Conservation (phyloP, 2,888 invertebrate species). For the Elysia crispata region DNA sequence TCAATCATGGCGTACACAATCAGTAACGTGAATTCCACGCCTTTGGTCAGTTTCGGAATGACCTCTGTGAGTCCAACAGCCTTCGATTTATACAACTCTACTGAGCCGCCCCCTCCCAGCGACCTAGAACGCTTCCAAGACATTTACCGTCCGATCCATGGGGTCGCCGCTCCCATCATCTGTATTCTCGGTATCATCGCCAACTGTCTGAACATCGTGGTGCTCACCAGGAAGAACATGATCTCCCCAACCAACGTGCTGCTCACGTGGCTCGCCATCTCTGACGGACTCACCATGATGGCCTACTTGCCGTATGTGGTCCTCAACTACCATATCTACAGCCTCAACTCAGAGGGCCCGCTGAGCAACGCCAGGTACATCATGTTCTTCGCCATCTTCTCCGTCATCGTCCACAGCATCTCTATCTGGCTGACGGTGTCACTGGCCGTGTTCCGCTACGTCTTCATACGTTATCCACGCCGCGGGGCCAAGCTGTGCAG, state of each 20-base stretch:
- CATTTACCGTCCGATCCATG: constrained; percentile 82
- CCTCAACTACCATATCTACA: constrained; percentile 79
- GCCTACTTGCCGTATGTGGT: constrained; percentile 94
- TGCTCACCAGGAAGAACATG: constrained; percentile 94
- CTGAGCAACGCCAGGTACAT: constrained; percentile 76
- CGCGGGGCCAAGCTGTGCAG: constrained; percentile 90
- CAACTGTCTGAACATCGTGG: constrained; percentile 92
- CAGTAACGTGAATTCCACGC: background rate
- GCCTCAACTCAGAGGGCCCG: constrained; percentile 58
- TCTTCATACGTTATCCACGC: constrained; percentile 81
- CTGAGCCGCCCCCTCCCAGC: background rate
- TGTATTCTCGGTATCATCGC: constrained; percentile 94
- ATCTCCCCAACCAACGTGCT: constrained; percentile 92
- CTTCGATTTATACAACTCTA: constrained; percentile 27
- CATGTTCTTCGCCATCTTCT: constrained; percentile 90
- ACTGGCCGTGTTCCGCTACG: constrained; percentile 93
- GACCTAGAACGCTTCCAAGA: constrained; percentile 35
- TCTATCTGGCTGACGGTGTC: constrained; percentile 96
- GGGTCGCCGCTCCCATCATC: constrained; percentile 90
- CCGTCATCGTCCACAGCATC: constrained; percentile 92
- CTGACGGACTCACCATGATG: constrained; percentile 91
- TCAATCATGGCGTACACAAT: constrained; percentile 21
- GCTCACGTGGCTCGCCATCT: constrained; percentile 89
- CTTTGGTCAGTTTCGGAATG: background rate
- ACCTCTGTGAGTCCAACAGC: constrained; percentile 17